phyloP scores from a whole-genome alignment of 1,140 invertebrate species.

The Drosophila cardini region DNA sequence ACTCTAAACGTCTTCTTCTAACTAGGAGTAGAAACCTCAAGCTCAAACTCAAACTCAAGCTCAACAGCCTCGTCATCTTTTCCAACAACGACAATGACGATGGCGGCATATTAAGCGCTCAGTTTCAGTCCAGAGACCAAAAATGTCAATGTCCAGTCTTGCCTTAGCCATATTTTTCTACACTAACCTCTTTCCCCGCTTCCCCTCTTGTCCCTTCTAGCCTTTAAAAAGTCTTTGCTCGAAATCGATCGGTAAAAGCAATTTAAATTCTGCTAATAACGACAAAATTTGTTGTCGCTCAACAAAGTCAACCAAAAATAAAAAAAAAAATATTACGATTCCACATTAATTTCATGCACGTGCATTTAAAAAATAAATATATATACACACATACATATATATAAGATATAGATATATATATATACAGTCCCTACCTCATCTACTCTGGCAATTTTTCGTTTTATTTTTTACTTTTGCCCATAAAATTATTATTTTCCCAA shows the following conservation, averaged over 20 bases:
- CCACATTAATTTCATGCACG: conserved; percentile 77
- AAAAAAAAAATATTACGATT: conserved; percentile 48
- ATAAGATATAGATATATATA: background rate
- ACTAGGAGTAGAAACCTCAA: conserved; percentile 62
- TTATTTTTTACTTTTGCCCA: conserved; percentile 60
- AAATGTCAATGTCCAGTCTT: conserved; percentile 67
- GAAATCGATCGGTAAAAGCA: conserved; percentile 73
- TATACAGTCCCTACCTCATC: background rate
- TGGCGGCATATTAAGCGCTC: conserved; percentile 74
- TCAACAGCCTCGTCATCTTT: conserved; percentile 48
- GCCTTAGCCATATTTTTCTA: conserved; percentile 17
- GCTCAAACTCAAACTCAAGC: background rate
- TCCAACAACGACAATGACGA: conserved; percentile 49
- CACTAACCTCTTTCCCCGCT: background rate
- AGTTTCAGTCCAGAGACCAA: conserved; percentile 57
- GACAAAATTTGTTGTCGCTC: conserved; percentile 62
- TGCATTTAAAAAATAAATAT: conserved; percentile 43
- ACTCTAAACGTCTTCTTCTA: conserved; percentile 70
- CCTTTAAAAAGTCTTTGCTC: conserved; percentile 27
- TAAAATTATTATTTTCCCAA: conserved; percentile 84
- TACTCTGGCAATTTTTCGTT: background rate
- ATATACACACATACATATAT: conserved; percentile 1
- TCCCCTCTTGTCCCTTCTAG: background rate
- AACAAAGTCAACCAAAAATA: conserved; percentile 26
- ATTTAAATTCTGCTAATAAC: conserved; percentile 83